Evolutionary conservation across 2,888 invertebrate species (phyloP).

Genomic region (Metopia argyrocephala): DNA sequence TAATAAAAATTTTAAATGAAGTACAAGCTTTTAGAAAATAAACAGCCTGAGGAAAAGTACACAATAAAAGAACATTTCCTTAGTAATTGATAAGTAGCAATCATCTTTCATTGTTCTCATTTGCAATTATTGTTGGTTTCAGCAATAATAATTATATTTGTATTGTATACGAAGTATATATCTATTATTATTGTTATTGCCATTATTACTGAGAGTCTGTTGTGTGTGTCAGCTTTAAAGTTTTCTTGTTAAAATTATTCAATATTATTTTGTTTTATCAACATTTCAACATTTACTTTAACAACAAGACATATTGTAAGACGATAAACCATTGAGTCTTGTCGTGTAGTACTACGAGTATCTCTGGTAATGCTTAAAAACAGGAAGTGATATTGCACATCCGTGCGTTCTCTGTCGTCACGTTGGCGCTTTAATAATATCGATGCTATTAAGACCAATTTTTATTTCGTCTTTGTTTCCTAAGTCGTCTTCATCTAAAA

Average conservation of each 20-base stretch:
- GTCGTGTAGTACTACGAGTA: no score
- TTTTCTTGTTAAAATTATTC: background rate
- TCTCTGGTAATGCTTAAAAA: slow-evolving; percentile 27
- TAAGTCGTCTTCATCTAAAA: slow-evolving; percentile 39
- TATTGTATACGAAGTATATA: no score
- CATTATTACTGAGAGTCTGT: background rate
- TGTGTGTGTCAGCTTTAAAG: background rate
- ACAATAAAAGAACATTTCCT: no score
- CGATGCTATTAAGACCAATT: slow-evolving; percentile 26
- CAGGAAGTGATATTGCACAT: slow-evolving; percentile 65
- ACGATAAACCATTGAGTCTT: slow-evolving; percentile 6
- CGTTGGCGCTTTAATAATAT: slow-evolving; percentile 56
- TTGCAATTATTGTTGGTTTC: no score
- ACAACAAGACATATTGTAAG: slow-evolving; percentile 14
- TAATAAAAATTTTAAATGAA: no score
- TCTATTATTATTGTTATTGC: background rate
- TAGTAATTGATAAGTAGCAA: no score
- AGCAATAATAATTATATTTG: no score
- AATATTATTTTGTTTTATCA: background rate
- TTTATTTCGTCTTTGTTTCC: slow-evolving; percentile 9
- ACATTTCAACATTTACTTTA: background rate
- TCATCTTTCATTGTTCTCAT: no score
- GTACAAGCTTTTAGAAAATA: no score
- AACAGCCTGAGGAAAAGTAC: no score
- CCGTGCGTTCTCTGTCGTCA: slow-evolving; percentile 65